phyloP scores from a whole-genome alignment of 2,797 vertebrate species.

The Sebastes aleutianus region DNA sequence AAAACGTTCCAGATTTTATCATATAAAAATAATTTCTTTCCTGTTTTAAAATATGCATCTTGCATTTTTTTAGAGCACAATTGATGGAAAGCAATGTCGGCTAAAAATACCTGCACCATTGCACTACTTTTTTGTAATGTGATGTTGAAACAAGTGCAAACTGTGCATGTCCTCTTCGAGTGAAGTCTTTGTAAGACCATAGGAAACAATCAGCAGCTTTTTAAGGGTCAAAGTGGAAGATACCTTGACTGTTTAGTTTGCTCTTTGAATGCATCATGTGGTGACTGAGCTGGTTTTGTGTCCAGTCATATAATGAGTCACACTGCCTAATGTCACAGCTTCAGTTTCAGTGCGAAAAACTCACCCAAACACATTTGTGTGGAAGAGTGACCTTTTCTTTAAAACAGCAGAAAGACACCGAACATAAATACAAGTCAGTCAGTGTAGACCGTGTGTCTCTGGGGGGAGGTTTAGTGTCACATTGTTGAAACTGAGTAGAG shows the following conservation, averaged over 20 bases:
- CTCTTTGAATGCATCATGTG: slow-evolving; percentile 29
- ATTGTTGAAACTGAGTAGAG: background rate
- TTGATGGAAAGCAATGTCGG: background rate
- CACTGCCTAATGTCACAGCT: slow-evolving; percentile 10
- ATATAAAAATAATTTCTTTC: background rate
- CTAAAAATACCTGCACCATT: background rate
- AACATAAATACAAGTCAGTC: background rate
- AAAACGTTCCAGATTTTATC: slow-evolving; percentile 37
- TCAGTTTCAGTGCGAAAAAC: slow-evolving; percentile 1
- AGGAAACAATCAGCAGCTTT: slow-evolving; percentile 25
- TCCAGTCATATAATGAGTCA: slow-evolving; percentile 36
- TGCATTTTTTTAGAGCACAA: background rate
- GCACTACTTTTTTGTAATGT: background rate
- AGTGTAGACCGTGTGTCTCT: background rate
- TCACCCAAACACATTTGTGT: background rate
- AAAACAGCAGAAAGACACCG: background rate
- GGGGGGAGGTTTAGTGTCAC: background rate
- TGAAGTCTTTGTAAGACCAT: slow-evolving; percentile 19
- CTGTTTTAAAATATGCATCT: background rate
- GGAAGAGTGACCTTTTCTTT: background rate
- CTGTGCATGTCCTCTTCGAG: background rate
- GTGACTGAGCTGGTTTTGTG: slow-evolving; percentile 39
- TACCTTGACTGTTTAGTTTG: slow-evolving; percentile 22
- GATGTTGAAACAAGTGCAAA: background rate
- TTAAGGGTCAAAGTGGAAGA: slow-evolving; percentile 23